These are phyloP conservation scores for Felis catus DNA, from an alignment of 2,113 vertebrate species.

Conservation along the genomic window F.catus_Fca126_mat1.0 CM031414.1:91440001-91440500, in stretches of 20 bases:
- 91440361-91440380: background rate
- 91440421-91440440: background rate
- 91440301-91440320: background rate
- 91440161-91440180: background rate
- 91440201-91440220: background rate
- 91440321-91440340: background rate
- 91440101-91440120: conserved; percentile 57
- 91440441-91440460: background rate
- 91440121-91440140: conserved; percentile 57
- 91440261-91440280: background rate
- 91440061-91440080: conserved; percentile 74
- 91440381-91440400: background rate
- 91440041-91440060: conserved; percentile 57
- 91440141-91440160: conserved; percentile 44
- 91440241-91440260: background rate
- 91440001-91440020: conserved; percentile 54
- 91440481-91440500: background rate
- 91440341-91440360: background rate
- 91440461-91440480: background rate
- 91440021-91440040: conserved; percentile 65
- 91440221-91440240: background rate
- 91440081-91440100: conserved; percentile 71
- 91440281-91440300: background rate
- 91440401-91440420: background rate
- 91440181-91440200: background rate